These are phyloP conservation scores for Mythimna albipuncta DNA, from an alignment of 2,888 invertebrate species.

Conservation along the genomic window DNA sequence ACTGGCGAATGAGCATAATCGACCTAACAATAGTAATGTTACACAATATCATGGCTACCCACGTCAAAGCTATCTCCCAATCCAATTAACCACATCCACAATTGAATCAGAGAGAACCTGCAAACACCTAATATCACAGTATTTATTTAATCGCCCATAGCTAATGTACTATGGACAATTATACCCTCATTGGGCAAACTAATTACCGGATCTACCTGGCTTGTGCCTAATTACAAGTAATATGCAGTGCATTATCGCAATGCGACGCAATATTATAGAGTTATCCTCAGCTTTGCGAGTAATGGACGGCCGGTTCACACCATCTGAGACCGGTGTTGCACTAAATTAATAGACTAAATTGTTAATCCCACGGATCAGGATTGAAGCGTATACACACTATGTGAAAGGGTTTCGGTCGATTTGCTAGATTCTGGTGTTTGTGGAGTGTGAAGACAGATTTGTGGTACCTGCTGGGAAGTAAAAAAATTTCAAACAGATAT, in stretches of 20 bases:
- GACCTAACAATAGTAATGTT: background rate
- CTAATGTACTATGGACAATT: slow-evolving; percentile 57
- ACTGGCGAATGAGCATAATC: background rate
- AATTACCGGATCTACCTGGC: slow-evolving; percentile 78
- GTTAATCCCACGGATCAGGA: slow-evolving; percentile 68
- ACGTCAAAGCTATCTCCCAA: slow-evolving; percentile 18
- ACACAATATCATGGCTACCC: background rate
- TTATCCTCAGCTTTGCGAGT: slow-evolving; percentile 86
- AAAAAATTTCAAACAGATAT: too few relatives aligned
- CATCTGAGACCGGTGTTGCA: slow-evolving; percentile 84
- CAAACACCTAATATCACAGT: slow-evolving; percentile 52
- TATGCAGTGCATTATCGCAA: slow-evolving; percentile 85
- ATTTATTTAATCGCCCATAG: slow-evolving; percentile 54
- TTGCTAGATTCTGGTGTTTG: slow-evolving; percentile 15
- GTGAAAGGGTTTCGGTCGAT: slow-evolving; percentile 27
- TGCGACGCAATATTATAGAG: slow-evolving; percentile 82
- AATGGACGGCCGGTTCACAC: slow-evolving; percentile 82
- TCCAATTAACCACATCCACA: slow-evolving; percentile 29
- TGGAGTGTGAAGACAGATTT: too few relatives aligned
- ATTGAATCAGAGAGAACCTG: slow-evolving; percentile 30
- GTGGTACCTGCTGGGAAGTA: too few relatives aligned
- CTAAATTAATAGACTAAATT: slow-evolving; percentile 78
- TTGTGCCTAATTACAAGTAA: slow-evolving; percentile 84
- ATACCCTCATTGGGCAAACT: slow-evolving; percentile 69
- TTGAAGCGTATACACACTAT: slow-evolving; percentile 57